Base-by-base conservation (phyloP, 2,888 invertebrate genomes). In the Drosophila sordidula region DNA sequence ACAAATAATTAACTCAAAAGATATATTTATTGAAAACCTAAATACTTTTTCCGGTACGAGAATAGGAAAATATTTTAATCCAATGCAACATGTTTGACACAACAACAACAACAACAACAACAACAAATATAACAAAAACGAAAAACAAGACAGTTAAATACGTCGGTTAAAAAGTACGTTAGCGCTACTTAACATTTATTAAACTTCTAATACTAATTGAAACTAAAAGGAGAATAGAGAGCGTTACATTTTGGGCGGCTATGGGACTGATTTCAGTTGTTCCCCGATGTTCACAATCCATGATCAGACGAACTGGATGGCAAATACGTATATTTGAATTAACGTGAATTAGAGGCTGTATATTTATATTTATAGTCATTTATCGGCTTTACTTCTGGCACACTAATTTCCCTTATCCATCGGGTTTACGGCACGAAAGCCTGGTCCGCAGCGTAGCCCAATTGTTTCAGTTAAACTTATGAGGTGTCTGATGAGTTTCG, bases 21-120 rank as follows among this genome's bases (percentile, higher is more conserved):
- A 71, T 80, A 84, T 77, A 77, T 84, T 80, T 80, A 84, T 75
- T 70, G 66, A 84, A 68, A 51, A 71, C 70, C 69, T 22, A 62
- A 77, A 51, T 62, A 75, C 58, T 67, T 75, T 69, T 62, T 52
- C 51, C 57, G 39, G 32, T 61, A 39, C 57, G 49, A 61, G 50
- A 66, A 51, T 47, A 66, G 39, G 14, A 65, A 55, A 44, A 50
- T 36, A 52, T 41, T 46, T 57, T 51, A 47, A 39, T 29, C 45
- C 46, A 46, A 12, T 29, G 34, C 36, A 52, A 70, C 16, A 59
- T 32, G 47, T 47, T 58, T 46, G 42, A 69, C 58, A 75, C 45
- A 75, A 46, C 25, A 47, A 58, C 39, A 36, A 44, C 54, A 42
- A 42, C 41, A 45, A 42, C 12, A 46, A 16, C 6, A 55, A 45